phyloP scores from a whole-genome alignment of 2,797 vertebrate genomes.

The Sebastes iracundus region DNA sequence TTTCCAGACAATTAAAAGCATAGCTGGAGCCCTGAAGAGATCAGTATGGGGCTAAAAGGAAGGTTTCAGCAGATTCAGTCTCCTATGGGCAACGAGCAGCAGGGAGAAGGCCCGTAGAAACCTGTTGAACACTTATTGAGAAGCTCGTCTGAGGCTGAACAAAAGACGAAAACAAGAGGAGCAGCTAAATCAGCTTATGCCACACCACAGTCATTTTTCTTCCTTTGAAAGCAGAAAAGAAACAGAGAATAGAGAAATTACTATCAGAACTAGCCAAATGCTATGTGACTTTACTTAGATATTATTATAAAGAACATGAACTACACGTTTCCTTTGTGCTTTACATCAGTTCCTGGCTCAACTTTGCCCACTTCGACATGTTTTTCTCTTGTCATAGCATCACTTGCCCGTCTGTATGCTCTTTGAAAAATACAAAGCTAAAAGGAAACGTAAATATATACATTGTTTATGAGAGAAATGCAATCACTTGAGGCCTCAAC shows the following conservation, averaged over 20 bases:
- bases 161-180: background rate
- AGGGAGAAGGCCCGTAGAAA: background rate
- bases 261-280: background rate
- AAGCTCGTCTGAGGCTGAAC: background rate
- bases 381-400: background rate
- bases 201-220: background rate
- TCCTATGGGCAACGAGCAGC: background rate
- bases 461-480: background rate
- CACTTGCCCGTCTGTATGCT: background rate
- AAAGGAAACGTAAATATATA: background rate
- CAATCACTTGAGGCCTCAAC: background rate
- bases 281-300: background rate
- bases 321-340: background rate
- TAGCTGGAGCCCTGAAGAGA: slow-evolving; percentile 14
- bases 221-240: background rate
- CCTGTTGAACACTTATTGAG: background rate
- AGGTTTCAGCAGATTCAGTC: slow-evolving; percentile 27
- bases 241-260: background rate
- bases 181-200: background rate
- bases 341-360: background rate
- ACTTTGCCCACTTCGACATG: background rate
- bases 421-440: background rate
- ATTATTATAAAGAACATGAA: background rate
- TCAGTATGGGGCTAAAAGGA: slow-evolving; percentile 3
- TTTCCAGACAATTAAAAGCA: slow-evolving; percentile 42